Evolutionary conservation across 1,140 invertebrate species (phyloP).

Genomic region (Temnothorax nylanderi): DNA sequence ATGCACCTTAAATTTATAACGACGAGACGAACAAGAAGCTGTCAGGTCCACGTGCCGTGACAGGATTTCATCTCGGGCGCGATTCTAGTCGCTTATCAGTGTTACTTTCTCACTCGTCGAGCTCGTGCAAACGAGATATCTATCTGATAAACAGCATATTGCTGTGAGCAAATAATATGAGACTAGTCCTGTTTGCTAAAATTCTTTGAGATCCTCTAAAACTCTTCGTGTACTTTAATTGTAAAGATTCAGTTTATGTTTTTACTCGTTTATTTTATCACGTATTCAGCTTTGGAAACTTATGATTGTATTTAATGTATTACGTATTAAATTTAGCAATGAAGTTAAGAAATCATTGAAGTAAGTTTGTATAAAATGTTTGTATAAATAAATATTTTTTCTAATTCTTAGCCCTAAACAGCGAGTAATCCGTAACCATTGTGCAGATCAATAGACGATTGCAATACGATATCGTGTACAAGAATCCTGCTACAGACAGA

Average conservation of each 20-base stretch:
- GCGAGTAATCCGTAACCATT: neutral
- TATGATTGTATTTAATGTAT: neutral
- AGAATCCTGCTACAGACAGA: constrained; percentile 31
- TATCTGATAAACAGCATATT: neutral
- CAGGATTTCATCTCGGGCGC: neutral
- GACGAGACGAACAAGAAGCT: constrained; percentile 43
- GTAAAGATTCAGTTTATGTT: neutral
- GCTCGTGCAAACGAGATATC: constrained; percentile 14
- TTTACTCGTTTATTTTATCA: neutral
- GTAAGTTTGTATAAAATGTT: neutral
- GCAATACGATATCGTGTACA: constrained; percentile 38
- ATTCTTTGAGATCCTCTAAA: neutral
- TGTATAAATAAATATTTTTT: neutral
- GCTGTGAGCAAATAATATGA: neutral
- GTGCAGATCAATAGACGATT: constrained; percentile 36
- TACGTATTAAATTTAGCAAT: neutral
- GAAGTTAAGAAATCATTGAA: neutral
- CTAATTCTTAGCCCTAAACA: neutral
- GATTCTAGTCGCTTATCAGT: constrained; percentile 8
- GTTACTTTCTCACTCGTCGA: constrained; percentile 10
- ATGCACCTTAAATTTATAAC: constrained; percentile 64
- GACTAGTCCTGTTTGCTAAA: neutral
- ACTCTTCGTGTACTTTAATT: neutral
- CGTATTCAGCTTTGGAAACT: neutral
- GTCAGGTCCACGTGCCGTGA: constrained; percentile 25